Percentiles rank a stretch among this genome's conserved stretches.
Conservation (phyloP, 2,888 invertebrate species). For the Agriopis leucophaearia region DNA sequence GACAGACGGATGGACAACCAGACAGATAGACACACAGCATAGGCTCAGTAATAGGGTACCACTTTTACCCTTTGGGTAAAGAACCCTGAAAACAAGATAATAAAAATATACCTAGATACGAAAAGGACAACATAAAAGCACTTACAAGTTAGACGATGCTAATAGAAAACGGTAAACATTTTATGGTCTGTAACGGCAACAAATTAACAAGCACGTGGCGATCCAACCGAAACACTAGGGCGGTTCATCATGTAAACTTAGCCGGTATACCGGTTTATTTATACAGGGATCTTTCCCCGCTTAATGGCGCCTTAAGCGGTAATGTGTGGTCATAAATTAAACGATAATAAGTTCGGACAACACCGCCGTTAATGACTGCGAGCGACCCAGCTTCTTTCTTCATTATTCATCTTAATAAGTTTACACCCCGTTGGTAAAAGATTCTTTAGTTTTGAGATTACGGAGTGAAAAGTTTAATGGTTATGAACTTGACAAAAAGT, state of each 20-base stretch:
- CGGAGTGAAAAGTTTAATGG: slow-evolving; percentile 2
- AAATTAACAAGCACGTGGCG: slow-evolving; percentile 76
- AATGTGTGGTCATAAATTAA: slow-evolving; percentile 84
- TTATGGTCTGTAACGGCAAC: slow-evolving; percentile 73
- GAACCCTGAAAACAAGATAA: no score
- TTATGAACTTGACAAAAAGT: slow-evolving; percentile 2
- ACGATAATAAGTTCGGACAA: slow-evolving; percentile 85
- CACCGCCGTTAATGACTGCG: slow-evolving; percentile 69
- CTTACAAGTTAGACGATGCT: slow-evolving; percentile 49
- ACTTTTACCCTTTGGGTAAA: no score
- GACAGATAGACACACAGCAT: no score
- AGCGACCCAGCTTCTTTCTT: slow-evolving; percentile 51
- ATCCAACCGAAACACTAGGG: slow-evolving; percentile 56
- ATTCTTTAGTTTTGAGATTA: slow-evolving; percentile 19
- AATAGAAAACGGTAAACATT: slow-evolving; percentile 75
- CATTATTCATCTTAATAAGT: slow-evolving; percentile 49
- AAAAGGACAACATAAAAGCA: not conserved
- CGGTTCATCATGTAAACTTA: slow-evolving; percentile 74
- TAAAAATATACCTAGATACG: no score
- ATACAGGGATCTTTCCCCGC: slow-evolving; percentile 69
- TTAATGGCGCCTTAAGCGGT: slow-evolving; percentile 83
- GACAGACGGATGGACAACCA: no score
- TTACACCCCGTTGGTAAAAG: slow-evolving; percentile 20
- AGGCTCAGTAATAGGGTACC: no score
- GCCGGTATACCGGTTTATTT: slow-evolving; percentile 71